phyloP scores from a whole-genome alignment of 2,888 invertebrate genomes.

The Chalcosyrphus nemorum region DNA sequence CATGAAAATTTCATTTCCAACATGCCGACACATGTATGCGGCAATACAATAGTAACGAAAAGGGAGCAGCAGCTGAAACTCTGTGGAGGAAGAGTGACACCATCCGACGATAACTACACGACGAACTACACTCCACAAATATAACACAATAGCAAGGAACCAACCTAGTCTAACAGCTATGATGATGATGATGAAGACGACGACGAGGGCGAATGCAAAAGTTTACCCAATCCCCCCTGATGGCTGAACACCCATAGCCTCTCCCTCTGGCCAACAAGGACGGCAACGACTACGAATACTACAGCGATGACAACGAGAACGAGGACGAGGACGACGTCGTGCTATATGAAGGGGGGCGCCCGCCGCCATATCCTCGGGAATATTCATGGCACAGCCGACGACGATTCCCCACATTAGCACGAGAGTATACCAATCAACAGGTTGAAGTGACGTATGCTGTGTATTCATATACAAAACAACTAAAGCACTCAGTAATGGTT shows the following conservation, averaged over 20 bases:
- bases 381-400: constrained; percentile 2
- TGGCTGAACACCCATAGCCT: too few relatives aligned
- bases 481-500: constrained; percentile 26
- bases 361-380: constrained; percentile 24
- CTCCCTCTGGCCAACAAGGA: too few relatives aligned
- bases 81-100: not conserved
- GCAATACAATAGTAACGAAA: constrained; percentile 40
- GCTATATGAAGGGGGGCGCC: not conserved
- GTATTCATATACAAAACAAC: constrained; percentile 31
- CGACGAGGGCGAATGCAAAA: constrained; percentile 45
- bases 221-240: constrained; percentile 9
- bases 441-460: constrained; percentile 59
- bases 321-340: not conserved
- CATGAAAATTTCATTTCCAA: constrained; percentile 63
- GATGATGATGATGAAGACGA: too few relatives aligned
- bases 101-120: constrained; percentile 34
- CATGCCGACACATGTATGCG: constrained; percentile 55
- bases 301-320: too few relatives aligned
- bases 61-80: constrained; percentile 15
- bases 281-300: too few relatives aligned
- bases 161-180: not conserved
- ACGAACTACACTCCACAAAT: constrained; percentile 26
- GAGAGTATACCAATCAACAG: constrained; percentile 50
- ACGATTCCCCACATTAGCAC: not conserved
- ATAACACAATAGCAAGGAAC: constrained; percentile 45